Base-by-base conservation (phyloP, 2,888 invertebrate genomes). In the Synanthedon formicaeformis region DNA sequence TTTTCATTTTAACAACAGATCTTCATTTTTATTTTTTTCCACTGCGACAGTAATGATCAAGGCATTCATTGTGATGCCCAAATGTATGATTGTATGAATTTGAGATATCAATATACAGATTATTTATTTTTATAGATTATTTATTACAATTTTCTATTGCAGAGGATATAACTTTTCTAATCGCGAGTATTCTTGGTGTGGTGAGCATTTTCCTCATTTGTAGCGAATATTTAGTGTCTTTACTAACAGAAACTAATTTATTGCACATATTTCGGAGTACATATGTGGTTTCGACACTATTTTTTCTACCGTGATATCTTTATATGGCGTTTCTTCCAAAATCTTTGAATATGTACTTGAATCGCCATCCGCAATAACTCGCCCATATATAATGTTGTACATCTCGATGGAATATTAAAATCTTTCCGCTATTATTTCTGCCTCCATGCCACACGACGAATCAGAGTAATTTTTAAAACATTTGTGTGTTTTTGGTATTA, bases 221-320 rank as follows among this genome's bases (percentile, higher is more conserved):
- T 11, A 45, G 8, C 11, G 12, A 13, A 45, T 45, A 45, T 45
- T 45, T 45, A 13, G 45, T 45, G 12, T 45, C 45, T 45, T 45
- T 45, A 45, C 45, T 45, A 40, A 53, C 14, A n/a, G 41, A 18
- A 23, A 50, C 16, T 50, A 53, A 41, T 41, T 53, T 53, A 40
- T 14, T 50, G 41, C 53, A 53, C 41, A 50, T 41, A 50, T 53
- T 53, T 12, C 53, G 40, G 16, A 53, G 41, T 3, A n/a, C n/a
- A n/a, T n/a, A 53, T 23, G 23, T 50, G 50, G 53, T 53, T 53
- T 23, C 27, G 41, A 50, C 53, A 53, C 53, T 23, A 50, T 53
- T 50, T 53, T 53, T 27, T 53, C 50, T 6, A 27, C 40, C 8
- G 45, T 13, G 13, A 45, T 45, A 13, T 13, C n/a, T 45, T 45